Evolutionary conservation across 2,113 vertebrate species (phyloP).

Genomic region (Pantherophis guttatus): DNA sequence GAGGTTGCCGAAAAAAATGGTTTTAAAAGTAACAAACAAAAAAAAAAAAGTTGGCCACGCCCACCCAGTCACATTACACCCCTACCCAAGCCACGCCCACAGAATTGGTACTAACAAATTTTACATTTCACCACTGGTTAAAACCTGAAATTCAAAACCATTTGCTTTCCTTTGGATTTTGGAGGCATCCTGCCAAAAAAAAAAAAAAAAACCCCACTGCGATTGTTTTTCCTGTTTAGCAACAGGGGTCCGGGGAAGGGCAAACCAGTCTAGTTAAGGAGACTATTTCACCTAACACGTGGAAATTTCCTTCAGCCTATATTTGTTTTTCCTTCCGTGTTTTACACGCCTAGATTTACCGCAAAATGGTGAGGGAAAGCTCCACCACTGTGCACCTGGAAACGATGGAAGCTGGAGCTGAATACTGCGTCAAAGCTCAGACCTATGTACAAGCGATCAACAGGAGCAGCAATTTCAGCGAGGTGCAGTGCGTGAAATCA

Average conservation of each 20-base stretch:
- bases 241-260: not conserved
- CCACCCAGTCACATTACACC: too few relatives aligned
- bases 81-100: too few relatives aligned
- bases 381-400: conserved; percentile 33
- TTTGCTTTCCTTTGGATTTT: not conserved
- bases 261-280: not conserved
- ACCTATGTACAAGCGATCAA: conserved; percentile 43
- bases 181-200: not conserved
- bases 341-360: conserved; percentile 39
- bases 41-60: too few relatives aligned
- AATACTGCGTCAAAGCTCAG: conserved; percentile 59
- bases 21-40: too few relatives aligned
- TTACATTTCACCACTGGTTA: not conserved
- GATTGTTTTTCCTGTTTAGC: not conserved
- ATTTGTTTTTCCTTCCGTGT: not conserved
- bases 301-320: not conserved
- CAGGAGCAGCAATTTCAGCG: conserved; percentile 53
- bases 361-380: conserved; percentile 29
- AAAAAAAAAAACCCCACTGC: not conserved
- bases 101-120: too few relatives aligned
- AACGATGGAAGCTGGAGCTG: conserved; percentile 39
- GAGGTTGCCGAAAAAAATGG: too few relatives aligned
- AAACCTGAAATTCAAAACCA: not conserved
- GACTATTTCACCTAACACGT: not conserved
- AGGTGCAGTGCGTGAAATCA: conserved; percentile 44